Base-by-base conservation (phyloP, 2,888 invertebrate species). In the Dorcus hopei region DNA sequence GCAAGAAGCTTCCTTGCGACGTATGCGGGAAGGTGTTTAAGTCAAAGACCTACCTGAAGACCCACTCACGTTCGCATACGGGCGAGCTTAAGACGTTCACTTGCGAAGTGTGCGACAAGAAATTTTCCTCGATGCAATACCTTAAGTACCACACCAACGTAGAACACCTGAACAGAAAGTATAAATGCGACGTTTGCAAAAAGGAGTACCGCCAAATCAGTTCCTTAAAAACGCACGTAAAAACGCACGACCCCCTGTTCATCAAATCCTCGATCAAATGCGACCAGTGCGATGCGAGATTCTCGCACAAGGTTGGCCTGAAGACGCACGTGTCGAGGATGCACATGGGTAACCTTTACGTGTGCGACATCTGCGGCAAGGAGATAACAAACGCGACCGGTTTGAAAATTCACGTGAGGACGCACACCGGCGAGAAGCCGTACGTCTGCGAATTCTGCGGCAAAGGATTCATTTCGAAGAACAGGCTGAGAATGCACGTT, bases 361-460 rank as follows among this genome's bases (percentile, higher is more conserved):
- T 26, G 52, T 81, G 81, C 61, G 69, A 52, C 59, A 39, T 51
- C 14, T 65, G 81, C 62, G 77, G 77, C 9, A 81, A 80, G 59
- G 72, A 77, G 0, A 33, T 33, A 5, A 33, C 26, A 6, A 33
- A 33, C 6, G 4, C 26, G 58, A 47, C 23, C 16, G n/a, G 9
- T 41, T 3, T 38, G 33, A 33, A 33, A 4, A 33, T 33, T 7
- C 93, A 92, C 70, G 86, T 86, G 75, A 86, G 88, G 72, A 90
- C 88, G 58, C 91, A 92, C 78, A 83, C 84, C 42, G 82, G 84
- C 59, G 82, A 84, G 55, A 85, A 84, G 65, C 82, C 83, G 57
- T 88, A 81, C 72, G 70, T 80, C 23, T 87, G 87, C 77, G 80
- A 85, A 58, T 77, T 83, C 54, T 94, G 94, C 74, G 84, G 85